Base-by-base conservation (phyloP, 2,888 invertebrate species). In the Dorcus hopei region DNA sequence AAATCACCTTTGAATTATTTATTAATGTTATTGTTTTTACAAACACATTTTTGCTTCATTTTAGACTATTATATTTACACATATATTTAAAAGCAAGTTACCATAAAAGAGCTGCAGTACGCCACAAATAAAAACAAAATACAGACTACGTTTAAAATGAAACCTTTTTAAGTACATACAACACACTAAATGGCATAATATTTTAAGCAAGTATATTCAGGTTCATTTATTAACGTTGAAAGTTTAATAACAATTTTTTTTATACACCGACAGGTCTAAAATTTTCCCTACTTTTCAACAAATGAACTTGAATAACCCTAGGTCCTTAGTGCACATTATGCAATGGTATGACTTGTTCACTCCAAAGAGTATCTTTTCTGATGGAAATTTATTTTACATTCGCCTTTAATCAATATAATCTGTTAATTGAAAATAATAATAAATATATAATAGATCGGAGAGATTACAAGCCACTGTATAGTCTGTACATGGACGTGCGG, bases 391-490 rank as follows among this genome's bases (percentile, higher is more conserved):
- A 71, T 72, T 66, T 70, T 73, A 73, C 72, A 72, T 65, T 69
- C 68, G 65, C 68, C 66, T 67, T 69, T 65, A 59, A 53, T 58
- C 53, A 58, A 53, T 58, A 53, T 54, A 54, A 59, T 55, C 59
- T 54, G 54, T 48, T 55, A 59, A 55, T 54, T 59, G 59, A 59
- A 66, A 70, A 72, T 70, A 72, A 71, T 66, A 73, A 72, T 74
- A 73, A 74, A 74, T 74, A 73, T 74, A 74, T 72, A 74, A 72
- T 72, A 74, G 66, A 71, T 70, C 70, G 70, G 68, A 63, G 61
- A 62, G 59, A 64, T 62, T 60, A 62, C 58, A 62, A 66, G 65
- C 65, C 66, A 65, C 65, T 64, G 56, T 59, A 62, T 57, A 65
- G 66, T 66, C 66, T 66, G 59, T 66, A 61, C 62, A 65, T 56